These are phyloP conservation scores for Drosophila mimica DNA, from an alignment of 2,888 invertebrate species.

Conservation along the genomic window DNA sequence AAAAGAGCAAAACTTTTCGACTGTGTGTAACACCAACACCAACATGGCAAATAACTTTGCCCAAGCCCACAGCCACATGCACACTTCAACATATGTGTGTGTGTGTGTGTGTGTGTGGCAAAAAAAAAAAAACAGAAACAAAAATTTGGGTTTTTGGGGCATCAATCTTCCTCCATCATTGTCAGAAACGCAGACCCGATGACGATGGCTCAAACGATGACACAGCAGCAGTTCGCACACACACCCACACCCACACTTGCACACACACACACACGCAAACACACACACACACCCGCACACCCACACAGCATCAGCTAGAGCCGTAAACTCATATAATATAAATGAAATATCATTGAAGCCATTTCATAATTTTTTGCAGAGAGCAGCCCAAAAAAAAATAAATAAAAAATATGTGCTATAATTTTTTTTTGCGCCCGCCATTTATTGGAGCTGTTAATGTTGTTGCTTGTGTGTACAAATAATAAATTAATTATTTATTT, in stretches of 20 bases:
- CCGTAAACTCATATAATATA: slow-evolving; percentile 46
- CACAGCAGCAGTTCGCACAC: slow-evolving; percentile 34
- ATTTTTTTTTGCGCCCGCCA: slow-evolving; percentile 1
- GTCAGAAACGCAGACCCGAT: slow-evolving; percentile 61
- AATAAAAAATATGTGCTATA: slow-evolving; percentile 7
- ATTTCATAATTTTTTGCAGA: slow-evolving; percentile 66
- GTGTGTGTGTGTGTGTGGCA: slow-evolving; percentile 6
- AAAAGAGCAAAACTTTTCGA: slow-evolving; percentile 9
- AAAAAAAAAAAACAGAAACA: background rate
- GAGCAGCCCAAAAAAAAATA: background rate
- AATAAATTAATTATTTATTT: slow-evolving; percentile 58
- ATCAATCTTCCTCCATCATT: slow-evolving; percentile 80
- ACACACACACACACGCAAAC: background rate
- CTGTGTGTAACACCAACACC: slow-evolving; percentile 13
- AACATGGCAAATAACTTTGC: slow-evolving; percentile 33
- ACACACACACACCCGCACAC: slow-evolving; percentile 3
- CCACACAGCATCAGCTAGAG: background rate
- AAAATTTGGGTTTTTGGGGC: slow-evolving; percentile 33
- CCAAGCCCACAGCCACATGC: background rate
- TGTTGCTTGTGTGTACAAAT: slow-evolving; percentile 8
- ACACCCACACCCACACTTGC: slow-evolving; percentile 2
- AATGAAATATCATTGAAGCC: slow-evolving; percentile 74
- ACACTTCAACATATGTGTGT: slow-evolving; percentile 10
- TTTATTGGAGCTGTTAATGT: background rate
- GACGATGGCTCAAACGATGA: slow-evolving; percentile 60